Base-by-base conservation (phyloP, 1,140 invertebrate genomes). In the Drosophila ficusphila region DNA sequence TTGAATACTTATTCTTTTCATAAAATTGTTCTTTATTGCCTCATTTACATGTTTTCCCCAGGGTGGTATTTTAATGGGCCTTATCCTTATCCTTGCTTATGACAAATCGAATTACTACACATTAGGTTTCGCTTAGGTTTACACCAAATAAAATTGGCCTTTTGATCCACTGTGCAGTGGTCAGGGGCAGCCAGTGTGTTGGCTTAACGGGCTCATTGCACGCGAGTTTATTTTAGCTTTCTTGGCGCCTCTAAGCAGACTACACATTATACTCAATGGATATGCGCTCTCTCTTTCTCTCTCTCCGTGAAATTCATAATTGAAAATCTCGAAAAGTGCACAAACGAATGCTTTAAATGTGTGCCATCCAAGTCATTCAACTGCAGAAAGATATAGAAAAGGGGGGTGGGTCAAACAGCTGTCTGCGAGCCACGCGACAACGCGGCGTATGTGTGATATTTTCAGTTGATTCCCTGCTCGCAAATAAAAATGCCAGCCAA, bases 371-470 rank as follows among this genome's bases (percentile, higher is more conserved):
- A 56, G 54, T 60, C 47, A 58, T 62, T 61, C 39, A 72, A 71
- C 58, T 61, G 46, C 19, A 25, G 29, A 41, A 9, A 46, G 9
- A 29, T 29, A 11, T 19, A 53, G 21, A 29, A 2, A 34, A 27
- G 58, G 33, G 19, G 34, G 42, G 23, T 16, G 14, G 54, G 25
- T 4, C 34, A 19, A 51, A 34, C 58, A 12, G 41, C 25, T 61
- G 62, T 48, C 14, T 57, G 48, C 12, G 34, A 16, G 65, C 49
- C 65, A 78, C 52, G 76, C 73, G 76, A 76, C 81, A 56, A 73
- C 33, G 62, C 58, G 72, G 67, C 81, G 76, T 74, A 86, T 76
- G 76, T 42, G 81, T 65, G 34, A 79, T 85, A 47, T 64, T 62
- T 38, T 62, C 41, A 29, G 27, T 41, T n/a, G 21, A 60, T 29